Base-by-base conservation (phyloP, 2,113 vertebrate genomes). In the Stictonetta naevosa region DNA sequence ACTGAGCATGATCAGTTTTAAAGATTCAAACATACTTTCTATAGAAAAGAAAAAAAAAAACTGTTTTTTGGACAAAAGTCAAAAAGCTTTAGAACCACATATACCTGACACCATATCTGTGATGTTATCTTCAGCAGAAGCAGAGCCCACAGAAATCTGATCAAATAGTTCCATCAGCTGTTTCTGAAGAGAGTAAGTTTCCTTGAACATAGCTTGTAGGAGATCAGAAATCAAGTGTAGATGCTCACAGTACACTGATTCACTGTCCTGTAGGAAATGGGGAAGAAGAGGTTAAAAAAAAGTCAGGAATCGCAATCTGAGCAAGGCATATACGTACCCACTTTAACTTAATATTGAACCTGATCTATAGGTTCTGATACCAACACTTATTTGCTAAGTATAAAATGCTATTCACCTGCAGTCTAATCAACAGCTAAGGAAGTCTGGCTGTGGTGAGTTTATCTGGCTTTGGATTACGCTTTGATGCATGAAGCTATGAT, bases 131-230 rank as follows among this genome's bases (percentile, higher is more conserved):
- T 98, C 98, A 66, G 98, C 76, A n/a, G 98, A 95, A 20, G 78
- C 93, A 93, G 97, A 97, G 38, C 95, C 98, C 33, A 99, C 8
- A 67, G 97, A 98, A 83, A 99, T 97, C 87, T 92, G 97, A 88
- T 99, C 99, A 90, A 99, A 89, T 13, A 99, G 86, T 60, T 99
- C 99, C 98, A 99, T 98, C 31, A 99, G 96, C 58, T 98, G 97
- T 80, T 99, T 99, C 90, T 99, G 99, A 78, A 99, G 98, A 42
- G 97, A 97, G 88, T 99, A 99, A 7, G 99, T 98, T 79, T 99
- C 99, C 91, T 99, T 99, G 93, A 99, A 99, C 66, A 99, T 83
- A 29, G 98, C 97, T 90, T 99, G 99, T 1, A 99, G 98, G 82
- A 99, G 98, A 93, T 99, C 99, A 44, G 98, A 98, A 76, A 99